phyloP scores from a whole-genome alignment of 1,140 invertebrate species.

The Drosophila nikananu region DNA sequence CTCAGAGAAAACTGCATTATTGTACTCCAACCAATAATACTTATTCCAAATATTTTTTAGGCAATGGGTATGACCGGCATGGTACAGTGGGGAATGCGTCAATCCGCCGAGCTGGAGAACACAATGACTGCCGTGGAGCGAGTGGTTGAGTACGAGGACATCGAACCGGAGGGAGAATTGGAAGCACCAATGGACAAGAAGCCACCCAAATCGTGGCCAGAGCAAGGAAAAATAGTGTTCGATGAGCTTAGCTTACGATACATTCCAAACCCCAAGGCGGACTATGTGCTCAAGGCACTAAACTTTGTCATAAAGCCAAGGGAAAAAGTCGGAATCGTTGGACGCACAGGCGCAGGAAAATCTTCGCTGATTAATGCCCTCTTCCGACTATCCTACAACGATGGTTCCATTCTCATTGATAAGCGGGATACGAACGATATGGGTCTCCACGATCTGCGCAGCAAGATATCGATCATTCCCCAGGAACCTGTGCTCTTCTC shows the following conservation, averaged over 20 bases:
- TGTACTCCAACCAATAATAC: neutral
- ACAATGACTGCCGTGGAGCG: slow-evolving; percentile 94
- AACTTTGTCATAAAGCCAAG: slow-evolving; percentile 87
- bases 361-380: slow-evolving; percentile 94
- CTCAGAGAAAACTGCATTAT: neutral
- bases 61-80: slow-evolving; percentile 92
- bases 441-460: slow-evolving; percentile 90
- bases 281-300: slow-evolving; percentile 88
- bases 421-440: slow-evolving; percentile 87
- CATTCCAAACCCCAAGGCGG: slow-evolving; percentile 87
- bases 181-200: slow-evolving; percentile 88
- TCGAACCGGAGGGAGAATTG: slow-evolving; percentile 89
- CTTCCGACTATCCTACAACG: slow-evolving; percentile 90
- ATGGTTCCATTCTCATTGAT: slow-evolving; percentile 91
- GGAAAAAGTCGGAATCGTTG: slow-evolving; percentile 92
- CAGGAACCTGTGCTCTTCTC: slow-evolving; percentile 95
- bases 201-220: slow-evolving; percentile 90
- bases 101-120: slow-evolving; percentile 93
- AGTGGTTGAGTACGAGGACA: slow-evolving; percentile 90
- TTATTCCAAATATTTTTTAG: slow-evolving; percentile 5
- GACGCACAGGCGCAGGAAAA: slow-evolving; percentile 96
- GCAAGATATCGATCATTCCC: slow-evolving; percentile 95
- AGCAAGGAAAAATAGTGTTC: slow-evolving; percentile 89
- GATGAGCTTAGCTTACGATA: slow-evolving; percentile 89
- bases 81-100: slow-evolving; percentile 94